phyloP scores from a whole-genome alignment of 2,797 vertebrate species.

The Rhinella marina region DNA sequence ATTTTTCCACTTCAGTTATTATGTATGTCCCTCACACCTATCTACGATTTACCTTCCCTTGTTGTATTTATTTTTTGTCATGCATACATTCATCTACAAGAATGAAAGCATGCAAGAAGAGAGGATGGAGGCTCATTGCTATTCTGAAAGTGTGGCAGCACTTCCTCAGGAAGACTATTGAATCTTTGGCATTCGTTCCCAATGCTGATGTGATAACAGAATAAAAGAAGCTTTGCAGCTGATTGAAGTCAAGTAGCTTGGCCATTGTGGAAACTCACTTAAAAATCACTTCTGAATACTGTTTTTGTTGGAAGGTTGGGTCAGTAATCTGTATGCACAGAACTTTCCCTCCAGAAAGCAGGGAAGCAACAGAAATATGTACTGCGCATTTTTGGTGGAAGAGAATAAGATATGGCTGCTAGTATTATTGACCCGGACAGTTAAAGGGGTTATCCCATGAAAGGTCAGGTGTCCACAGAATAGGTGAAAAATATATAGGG shows the following conservation, averaged over 20 bases:
- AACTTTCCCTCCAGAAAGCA: slow-evolving; percentile 57
- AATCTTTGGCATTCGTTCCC: slow-evolving; percentile 70
- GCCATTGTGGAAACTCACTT: slow-evolving; percentile 66
- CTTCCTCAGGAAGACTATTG: slow-evolving; percentile 67
- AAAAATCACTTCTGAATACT: slow-evolving; percentile 69
- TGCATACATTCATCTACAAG: slow-evolving; percentile 52
- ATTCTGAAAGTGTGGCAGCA: slow-evolving; percentile 58
- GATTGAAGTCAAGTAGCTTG: slow-evolving; percentile 73
- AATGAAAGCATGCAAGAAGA: slow-evolving; percentile 56
- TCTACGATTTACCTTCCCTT: slow-evolving; percentile 46
- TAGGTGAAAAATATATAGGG: no score
- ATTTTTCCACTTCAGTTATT: slow-evolving; percentile 56
- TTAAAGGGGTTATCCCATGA: neutral
- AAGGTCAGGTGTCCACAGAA: no score
- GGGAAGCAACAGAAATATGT: slow-evolving; percentile 41
- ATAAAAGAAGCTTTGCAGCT: slow-evolving; percentile 72
- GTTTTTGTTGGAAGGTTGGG: slow-evolving; percentile 65
- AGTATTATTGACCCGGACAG: neutral
- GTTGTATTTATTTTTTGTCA: slow-evolving; percentile 61
- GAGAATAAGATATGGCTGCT: neutral
- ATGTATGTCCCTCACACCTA: slow-evolving; percentile 36
- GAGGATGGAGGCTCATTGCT: slow-evolving; percentile 66
- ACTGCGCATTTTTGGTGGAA: neutral
- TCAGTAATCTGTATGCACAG: slow-evolving; percentile 63
- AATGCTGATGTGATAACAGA: slow-evolving; percentile 70